Conservation (phyloP, 2,113 vertebrate genomes). For the Acinonyx jubatus region DNA sequence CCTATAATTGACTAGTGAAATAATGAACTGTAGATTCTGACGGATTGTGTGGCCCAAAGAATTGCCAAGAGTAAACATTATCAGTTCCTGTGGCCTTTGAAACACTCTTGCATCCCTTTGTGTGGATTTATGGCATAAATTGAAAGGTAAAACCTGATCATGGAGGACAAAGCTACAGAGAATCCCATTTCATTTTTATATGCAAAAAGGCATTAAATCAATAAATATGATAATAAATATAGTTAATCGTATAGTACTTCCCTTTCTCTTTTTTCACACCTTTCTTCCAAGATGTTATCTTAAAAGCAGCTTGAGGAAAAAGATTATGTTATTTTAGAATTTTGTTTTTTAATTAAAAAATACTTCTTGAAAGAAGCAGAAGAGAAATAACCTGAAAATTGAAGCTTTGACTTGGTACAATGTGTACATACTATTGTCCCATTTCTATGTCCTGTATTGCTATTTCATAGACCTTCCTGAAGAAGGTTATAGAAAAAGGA, state of each 20-base stretch:
- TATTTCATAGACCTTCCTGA: background rate
- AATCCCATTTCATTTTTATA: constrained; percentile 18
- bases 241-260: background rate
- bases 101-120: background rate
- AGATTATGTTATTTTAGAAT: background rate
- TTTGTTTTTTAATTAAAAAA: constrained; percentile 48
- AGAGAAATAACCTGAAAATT: background rate
- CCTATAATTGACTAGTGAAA: constrained; percentile 34
- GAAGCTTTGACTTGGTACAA: background rate
- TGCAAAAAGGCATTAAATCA: constrained; percentile 2
- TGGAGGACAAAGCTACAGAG: background rate
- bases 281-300: constrained; percentile 36
- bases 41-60: background rate
- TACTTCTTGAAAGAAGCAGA: background rate
- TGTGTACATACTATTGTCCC: background rate
- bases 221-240: constrained; percentile 16
- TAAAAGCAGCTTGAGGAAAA: background rate
- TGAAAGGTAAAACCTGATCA: constrained; percentile 21
- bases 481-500: background rate
- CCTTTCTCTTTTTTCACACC: background rate
- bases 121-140: constrained; percentile 2
- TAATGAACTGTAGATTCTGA: constrained; percentile 38
- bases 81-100: constrained; percentile 35
- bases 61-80: background rate
- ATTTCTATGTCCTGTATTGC: background rate